phyloP scores from a whole-genome alignment of 2,888 invertebrate genomes.

The Notodonta ziczac region DNA sequence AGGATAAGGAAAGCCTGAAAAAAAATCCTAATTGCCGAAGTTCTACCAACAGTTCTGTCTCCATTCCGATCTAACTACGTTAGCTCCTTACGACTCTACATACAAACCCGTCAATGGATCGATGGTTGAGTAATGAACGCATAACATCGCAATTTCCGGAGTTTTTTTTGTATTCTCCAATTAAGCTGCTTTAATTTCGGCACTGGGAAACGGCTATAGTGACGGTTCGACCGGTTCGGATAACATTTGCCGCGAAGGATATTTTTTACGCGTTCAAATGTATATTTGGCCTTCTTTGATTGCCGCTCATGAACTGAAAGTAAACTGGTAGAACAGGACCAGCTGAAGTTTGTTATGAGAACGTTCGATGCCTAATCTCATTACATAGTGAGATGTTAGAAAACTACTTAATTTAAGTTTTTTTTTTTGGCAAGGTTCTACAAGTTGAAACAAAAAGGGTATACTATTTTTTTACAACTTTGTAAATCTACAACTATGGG shows the following conservation, averaged over 20 bases:
- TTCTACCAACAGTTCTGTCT: neutral
- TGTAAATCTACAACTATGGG: too few relatives aligned
- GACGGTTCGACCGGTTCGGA: conserved; percentile 63
- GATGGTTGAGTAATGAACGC: conserved; percentile 42
- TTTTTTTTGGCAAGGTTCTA: neutral
- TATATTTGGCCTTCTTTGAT: conserved; percentile 53
- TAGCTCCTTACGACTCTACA: conserved; percentile 16
- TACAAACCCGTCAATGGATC: conserved; percentile 30
- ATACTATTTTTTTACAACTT: too few relatives aligned
- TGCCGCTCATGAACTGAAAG: conserved; percentile 47
- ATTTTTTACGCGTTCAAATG: conserved; percentile 58
- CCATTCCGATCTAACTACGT: neutral
- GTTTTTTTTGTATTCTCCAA: conserved; percentile 54
- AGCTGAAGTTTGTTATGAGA: conserved; percentile 48
- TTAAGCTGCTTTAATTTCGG: conserved; percentile 63
- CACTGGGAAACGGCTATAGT: conserved; percentile 57
- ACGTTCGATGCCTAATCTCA: conserved; percentile 25
- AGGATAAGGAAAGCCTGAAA: neutral
- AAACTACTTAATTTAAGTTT: neutral
- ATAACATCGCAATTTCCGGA: conserved; percentile 64
- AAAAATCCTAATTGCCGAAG: neutral
- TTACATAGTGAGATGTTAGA: neutral
- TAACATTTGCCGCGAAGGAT: conserved; percentile 58
- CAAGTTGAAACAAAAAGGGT: too few relatives aligned
- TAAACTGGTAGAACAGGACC: conserved; percentile 34